Evolutionary conservation across 2,888 invertebrate genomes (phyloP).

Genomic region (Oligia fasciuncula): DNA sequence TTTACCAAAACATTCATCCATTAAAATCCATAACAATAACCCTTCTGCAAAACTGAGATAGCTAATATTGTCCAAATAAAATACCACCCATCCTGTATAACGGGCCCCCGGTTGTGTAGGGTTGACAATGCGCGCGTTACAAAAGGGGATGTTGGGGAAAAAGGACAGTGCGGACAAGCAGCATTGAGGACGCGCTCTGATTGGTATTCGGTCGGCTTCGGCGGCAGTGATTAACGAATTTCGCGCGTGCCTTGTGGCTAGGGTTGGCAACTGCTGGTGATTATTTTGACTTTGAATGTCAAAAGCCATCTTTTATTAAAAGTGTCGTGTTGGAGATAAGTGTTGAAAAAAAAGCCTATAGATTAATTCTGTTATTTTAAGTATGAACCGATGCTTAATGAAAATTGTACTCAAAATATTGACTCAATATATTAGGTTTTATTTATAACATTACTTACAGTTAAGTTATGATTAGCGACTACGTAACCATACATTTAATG

Average conservation of each 20-base stretch:
- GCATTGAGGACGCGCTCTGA: slow-evolving; percentile 74
- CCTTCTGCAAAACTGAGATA: slow-evolving; percentile 51
- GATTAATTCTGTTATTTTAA: neutral
- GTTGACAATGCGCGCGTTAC: slow-evolving; percentile 54
- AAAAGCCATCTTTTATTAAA: slow-evolving; percentile 19
- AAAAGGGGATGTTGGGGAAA: slow-evolving; percentile 62
- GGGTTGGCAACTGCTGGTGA: slow-evolving; percentile 51
- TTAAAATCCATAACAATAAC: slow-evolving; percentile 47
- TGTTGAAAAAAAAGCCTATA: neutral
- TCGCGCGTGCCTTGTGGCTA: slow-evolving; percentile 71
- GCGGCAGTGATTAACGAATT: slow-evolving; percentile 80
- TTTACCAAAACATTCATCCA: slow-evolving; percentile 19
- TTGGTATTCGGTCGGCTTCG: slow-evolving; percentile 74
- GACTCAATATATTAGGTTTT: neutral
- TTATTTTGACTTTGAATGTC: slow-evolving; percentile 29
- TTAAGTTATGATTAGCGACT: neutral
- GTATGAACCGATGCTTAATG: no score
- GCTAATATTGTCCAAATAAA: slow-evolving; percentile 51
- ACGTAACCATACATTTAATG: no score
- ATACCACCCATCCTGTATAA: slow-evolving; percentile 44
- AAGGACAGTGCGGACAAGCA: slow-evolving; percentile 62
- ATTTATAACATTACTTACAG: no score
- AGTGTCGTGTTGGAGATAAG: neutral
- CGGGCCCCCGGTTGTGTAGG: slow-evolving; percentile 29
- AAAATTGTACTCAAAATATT: neutral